A percentile compares a stretch with the other conserved stretches of the same genome.
phyloP scores from a whole-genome alignment of 53 echinoderm and acorn worm species.

The Arbacia lixula region DNA sequence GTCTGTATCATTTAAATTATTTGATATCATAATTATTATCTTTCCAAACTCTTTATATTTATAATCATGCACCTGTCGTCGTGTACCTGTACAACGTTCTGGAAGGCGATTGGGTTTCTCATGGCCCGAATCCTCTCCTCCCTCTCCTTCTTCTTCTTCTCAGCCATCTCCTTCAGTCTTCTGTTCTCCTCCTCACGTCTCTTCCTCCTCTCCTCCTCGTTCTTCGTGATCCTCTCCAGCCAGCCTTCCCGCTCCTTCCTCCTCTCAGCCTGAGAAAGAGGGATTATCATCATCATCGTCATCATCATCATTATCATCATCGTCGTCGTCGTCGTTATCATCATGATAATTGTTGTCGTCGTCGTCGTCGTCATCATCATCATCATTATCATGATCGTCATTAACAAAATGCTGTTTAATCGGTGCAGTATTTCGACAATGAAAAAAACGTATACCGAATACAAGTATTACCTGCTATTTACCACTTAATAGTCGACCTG shows the following conservation, averaged over 20 bases:
- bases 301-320: slow-evolving; percentile 20
- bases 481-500: no score
- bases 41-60: no score
- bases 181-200: slow-evolving; percentile 21
- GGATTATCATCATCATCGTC: not conserved
- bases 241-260: slow-evolving; percentile 13
- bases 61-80: no score
- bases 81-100: slow-evolving; percentile 36
- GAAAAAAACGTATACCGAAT: no score
- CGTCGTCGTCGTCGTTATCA: slow-evolving; percentile 1
- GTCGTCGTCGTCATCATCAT: slow-evolving; percentile 20
- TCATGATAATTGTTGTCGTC: not conserved
- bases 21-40: no score
- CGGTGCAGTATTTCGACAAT: no score
- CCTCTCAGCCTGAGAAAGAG: not conserved
- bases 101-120: slow-evolving; percentile 27
- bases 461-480: no score
- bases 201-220: slow-evolving; percentile 27
- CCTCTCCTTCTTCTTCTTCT: slow-evolving; percentile 43
- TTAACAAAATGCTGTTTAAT: no score
- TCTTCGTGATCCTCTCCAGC: slow-evolving; percentile 35
- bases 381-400: no score
- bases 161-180: slow-evolving; percentile 3
- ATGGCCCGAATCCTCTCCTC: slow-evolving; percentile 47
- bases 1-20: no score